Evolutionary conservation across 2,888 invertebrate genomes (phyloP), one percentile per base, ranked within the genome.

Genomic region (Nyleta sp.): DNA sequence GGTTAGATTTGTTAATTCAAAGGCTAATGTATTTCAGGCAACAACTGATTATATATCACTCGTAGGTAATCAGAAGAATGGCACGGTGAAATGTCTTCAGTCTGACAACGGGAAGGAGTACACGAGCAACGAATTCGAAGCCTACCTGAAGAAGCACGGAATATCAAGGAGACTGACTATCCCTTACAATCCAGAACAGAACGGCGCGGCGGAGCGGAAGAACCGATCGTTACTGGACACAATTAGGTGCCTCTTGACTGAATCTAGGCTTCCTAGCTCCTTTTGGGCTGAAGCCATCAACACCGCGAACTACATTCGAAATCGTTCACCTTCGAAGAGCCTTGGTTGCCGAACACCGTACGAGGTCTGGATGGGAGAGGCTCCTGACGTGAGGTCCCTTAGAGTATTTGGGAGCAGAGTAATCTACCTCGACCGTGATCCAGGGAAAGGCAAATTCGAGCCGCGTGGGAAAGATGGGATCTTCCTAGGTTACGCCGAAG

Each of bases 51-150:
- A 40, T 35, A 76, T 80, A 33, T 46, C 35, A 10, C 65, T 70
- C 15, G 72, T 79, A 6, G 80, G 80, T 55, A 83, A 68, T n/a
- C 65, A 78, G 11, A 79, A 68, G 1, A 78, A 65, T 6, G 73
- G 60, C 15, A 80, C 55, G 28, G 76, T 84, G 6, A 82, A 83
- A 64, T 60, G 24, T 24, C 38, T 85, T 4, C 82, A 81, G 42
- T 72, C 82, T 1, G 83, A 84, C 38, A 83, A 83, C 55, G 83
- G 83, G 2, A 60, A 31, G 10, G 82, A 84, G 22, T 84, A 81
- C 48, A 28, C 24, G 3, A 82, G 78, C 48, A 15, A 38, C 1
- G 71, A 80, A 15, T 81, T 87, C 18, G 64, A 80, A 1, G 59
- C 70, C 5, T 86, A 53, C 68, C 59, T 86, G 24, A 78, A 67